Percentiles rank a stretch among this genome's conserved stretches.
Conservation (phyloP, 2,797 vertebrate species). For the Alca torda region DNA sequence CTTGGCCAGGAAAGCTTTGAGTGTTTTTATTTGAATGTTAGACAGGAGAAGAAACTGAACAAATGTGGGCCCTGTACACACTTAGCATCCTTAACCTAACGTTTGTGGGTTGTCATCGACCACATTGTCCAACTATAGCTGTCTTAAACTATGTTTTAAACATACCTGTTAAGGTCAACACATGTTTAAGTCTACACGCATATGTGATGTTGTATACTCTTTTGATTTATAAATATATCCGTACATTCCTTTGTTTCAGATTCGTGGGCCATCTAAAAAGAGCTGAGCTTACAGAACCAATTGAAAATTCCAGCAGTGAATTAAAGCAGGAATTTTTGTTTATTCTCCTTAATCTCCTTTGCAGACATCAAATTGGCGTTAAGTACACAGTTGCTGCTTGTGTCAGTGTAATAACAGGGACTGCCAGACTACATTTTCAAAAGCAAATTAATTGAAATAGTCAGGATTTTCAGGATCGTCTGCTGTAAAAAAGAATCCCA, state of each 20-base stretch:
- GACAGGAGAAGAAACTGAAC: neutral
- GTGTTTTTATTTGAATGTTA: neutral
- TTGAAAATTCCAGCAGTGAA: neutral
- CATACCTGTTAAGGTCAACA: neutral
- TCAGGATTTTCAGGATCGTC: neutral
- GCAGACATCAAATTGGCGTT: conserved; percentile 5
- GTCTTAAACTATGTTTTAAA: neutral
- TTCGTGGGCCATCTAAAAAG: neutral
- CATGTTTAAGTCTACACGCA: neutral
- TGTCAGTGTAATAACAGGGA: neutral
- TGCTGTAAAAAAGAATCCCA: neutral
- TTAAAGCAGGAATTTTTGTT: neutral
- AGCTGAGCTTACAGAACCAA: neutral
- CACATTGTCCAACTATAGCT: neutral
- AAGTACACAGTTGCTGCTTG: neutral
- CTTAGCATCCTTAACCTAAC: neutral
- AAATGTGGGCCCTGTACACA: neutral
- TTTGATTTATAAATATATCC: neutral
- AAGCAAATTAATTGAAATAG: neutral
- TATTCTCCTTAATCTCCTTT: conserved; percentile 13
- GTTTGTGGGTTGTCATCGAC: neutral
- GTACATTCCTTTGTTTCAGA: neutral
- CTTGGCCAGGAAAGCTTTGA: neutral
- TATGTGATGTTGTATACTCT: neutral
- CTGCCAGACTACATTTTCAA: neutral